Evolutionary conservation across 2,888 invertebrate genomes (phyloP).

Genomic region (Anorthoa munda): DNA sequence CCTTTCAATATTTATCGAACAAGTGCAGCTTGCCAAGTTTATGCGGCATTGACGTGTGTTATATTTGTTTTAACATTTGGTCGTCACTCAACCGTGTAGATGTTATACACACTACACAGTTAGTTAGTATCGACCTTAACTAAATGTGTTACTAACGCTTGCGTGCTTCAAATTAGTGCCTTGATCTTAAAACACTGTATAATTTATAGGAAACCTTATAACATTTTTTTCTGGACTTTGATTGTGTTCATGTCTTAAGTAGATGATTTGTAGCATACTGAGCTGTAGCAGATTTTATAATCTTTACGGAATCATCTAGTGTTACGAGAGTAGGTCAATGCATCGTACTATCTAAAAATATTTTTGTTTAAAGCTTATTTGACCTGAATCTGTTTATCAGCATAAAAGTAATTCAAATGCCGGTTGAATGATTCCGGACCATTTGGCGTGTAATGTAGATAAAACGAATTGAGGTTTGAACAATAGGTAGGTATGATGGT

Average conservation of each 20-base stretch:
- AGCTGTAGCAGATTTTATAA: slow-evolving; percentile 7
- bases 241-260: slow-evolving; percentile 9
- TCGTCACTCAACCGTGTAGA: slow-evolving; percentile 50
- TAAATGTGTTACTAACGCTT: slow-evolving; percentile 42
- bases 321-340: slow-evolving; percentile 44
- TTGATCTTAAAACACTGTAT: slow-evolving; percentile 67
- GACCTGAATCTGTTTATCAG: slow-evolving; percentile 45
- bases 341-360: slow-evolving; percentile 41
- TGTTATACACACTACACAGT: slow-evolving; percentile 31
- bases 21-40: slow-evolving; percentile 67
- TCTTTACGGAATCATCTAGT: slow-evolving; percentile 32
- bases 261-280: slow-evolving; percentile 26
- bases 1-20: slow-evolving; percentile 62
- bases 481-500: neutral
- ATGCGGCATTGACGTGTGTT: slow-evolving; percentile 68
- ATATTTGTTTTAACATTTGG: slow-evolving; percentile 66
- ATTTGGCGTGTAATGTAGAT: slow-evolving; percentile 17
- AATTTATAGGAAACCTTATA: slow-evolving; percentile 57
- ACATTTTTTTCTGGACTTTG: slow-evolving; percentile 38
- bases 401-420: slow-evolving; percentile 18
- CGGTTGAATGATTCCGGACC: slow-evolving; percentile 4
- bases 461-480: slow-evolving; percentile 23
- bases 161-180: slow-evolving; percentile 64
- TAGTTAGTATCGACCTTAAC: slow-evolving; percentile 60
- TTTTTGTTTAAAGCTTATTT: slow-evolving; percentile 39